Base-by-base conservation (phyloP, 2,113 vertebrate species). In the Ictalurus punctatus region DNA sequence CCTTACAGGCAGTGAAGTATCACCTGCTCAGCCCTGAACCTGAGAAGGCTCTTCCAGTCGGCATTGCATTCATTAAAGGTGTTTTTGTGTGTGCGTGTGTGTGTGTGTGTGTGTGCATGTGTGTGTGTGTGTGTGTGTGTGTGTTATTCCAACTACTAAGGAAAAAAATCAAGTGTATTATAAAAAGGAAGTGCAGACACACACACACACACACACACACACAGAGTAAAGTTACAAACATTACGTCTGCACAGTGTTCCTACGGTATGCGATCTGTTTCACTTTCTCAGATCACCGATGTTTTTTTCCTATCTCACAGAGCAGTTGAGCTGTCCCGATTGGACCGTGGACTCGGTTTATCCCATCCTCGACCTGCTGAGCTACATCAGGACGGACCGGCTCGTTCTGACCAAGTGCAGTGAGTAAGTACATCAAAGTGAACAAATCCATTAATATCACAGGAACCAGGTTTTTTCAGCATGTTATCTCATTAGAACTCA, bases 61-160 rank as follows among this genome's bases (percentile, higher is more conserved):
- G 98, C 25, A 96, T 99, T 88, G 90, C 93, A 2, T 96, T 96
- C 63, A 94, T 99, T 27, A 99, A 98, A 97, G 97, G 98, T 99
- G 95, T 85, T 17, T 79, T 34, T 83, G 34, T 19, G 52, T 81
- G 52, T 52, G 74, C 52, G 76, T 81, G 27, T 80, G 48, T 56
- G 14, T 56, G 48, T 80, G 48, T 80, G 40, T 44, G 40, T 44
- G 40, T 44, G 40, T 44, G 40, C n/a, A n/a, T 40, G 40, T 40
- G 40, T 40, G 40, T 40, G 40, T 4, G 40, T 44, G 40, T 44
- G 40, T 44, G 40, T 44, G 40, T 4, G 40, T 44, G 40, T 44
- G 40, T 71, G 67, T 71, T 6, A 34, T 16, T 71, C 23, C 21
- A 63, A 19, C 58, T 19, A 65, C 25, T 65, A 65, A 67, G 19